These are phyloP conservation scores for Limosa lapponica DNA, from an alignment of 2,797 vertebrate species.

Conservation along the genomic window DNA sequence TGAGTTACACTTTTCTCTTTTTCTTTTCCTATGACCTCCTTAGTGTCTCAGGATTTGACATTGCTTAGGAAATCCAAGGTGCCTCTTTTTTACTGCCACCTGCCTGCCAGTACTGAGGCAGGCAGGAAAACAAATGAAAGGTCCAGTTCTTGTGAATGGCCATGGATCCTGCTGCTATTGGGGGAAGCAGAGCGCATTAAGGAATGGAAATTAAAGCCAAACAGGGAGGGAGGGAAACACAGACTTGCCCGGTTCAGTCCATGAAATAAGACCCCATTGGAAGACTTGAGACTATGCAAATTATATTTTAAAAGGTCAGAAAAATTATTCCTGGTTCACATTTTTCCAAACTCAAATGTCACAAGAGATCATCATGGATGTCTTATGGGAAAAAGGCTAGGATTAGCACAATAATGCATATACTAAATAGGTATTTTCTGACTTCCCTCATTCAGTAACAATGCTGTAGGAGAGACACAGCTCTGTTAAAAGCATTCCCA, in stretches of 20 bases:
- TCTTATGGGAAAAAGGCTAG: background rate
- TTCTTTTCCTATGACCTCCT: background rate
- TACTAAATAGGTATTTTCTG: background rate
- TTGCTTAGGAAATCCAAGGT: background rate
- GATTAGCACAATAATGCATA: background rate
- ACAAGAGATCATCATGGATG: background rate
- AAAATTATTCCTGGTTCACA: background rate
- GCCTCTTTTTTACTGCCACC: background rate
- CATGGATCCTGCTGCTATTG: background rate
- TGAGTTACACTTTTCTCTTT: accelerated
- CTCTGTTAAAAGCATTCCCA: background rate
- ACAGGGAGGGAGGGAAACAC: background rate
- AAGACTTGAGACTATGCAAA: background rate
- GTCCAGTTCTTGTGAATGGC: no score
- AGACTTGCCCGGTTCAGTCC: background rate
- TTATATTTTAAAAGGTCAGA: background rate
- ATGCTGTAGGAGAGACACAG: background rate
- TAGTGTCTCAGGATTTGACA: background rate
- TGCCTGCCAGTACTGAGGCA: background rate
- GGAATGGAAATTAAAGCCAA: background rate
- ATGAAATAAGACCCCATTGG: background rate
- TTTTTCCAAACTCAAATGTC: background rate
- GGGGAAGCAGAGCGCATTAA: background rate
- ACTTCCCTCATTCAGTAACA: background rate
- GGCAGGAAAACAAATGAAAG: background rate